phyloP scores from a whole-genome alignment of 2,888 invertebrate genomes.

The Acanthococcus lagerstroemiae region DNA sequence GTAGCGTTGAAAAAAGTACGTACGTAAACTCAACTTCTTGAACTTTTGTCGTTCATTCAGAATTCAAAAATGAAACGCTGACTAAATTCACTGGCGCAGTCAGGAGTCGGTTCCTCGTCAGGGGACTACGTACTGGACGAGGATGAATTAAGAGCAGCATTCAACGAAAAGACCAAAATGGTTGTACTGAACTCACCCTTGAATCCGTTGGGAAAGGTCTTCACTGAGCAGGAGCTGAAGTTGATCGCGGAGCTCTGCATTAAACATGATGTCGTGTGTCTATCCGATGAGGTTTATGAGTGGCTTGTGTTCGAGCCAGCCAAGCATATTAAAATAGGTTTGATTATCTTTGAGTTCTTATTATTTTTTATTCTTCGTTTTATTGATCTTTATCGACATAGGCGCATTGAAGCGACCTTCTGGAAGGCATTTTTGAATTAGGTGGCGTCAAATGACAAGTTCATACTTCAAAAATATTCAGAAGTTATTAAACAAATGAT shows the following conservation, averaged over 20 bases:
- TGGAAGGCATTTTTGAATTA: too few species aligned
- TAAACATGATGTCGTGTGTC: conserved; percentile 79
- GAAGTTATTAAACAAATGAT: too few species aligned
- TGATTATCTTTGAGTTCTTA: too few species aligned
- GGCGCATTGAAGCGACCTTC: too few species aligned
- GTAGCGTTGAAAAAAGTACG: conserved; percentile 74
- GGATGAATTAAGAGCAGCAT: conserved; percentile 64
- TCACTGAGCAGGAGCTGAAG: conserved; percentile 55
- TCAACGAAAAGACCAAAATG: conserved; percentile 81
- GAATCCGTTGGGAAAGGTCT: conserved; percentile 93
- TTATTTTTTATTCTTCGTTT: too few species aligned
- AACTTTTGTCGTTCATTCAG: background rate
- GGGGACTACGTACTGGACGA: conserved; percentile 79
- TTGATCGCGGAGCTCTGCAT: conserved; percentile 78
- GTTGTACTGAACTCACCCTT: conserved; percentile 93
- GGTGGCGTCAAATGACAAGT: too few species aligned
- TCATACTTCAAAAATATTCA: too few species aligned
- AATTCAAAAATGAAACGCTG: background rate
- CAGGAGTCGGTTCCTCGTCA: conserved; percentile 40
- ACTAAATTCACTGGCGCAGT: too few species aligned
- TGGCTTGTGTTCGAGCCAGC: conserved; percentile 82
- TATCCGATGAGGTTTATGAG: conserved; percentile 97
- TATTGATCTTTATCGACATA: too few species aligned
- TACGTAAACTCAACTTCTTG: background rate
- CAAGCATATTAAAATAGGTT: conserved; percentile 82